A percentile compares a stretch with the other conserved stretches of the same genome.
Evolutionary conservation across 2,113 vertebrate species (phyloP).

Genomic region (Hippolais icterina): DNA sequence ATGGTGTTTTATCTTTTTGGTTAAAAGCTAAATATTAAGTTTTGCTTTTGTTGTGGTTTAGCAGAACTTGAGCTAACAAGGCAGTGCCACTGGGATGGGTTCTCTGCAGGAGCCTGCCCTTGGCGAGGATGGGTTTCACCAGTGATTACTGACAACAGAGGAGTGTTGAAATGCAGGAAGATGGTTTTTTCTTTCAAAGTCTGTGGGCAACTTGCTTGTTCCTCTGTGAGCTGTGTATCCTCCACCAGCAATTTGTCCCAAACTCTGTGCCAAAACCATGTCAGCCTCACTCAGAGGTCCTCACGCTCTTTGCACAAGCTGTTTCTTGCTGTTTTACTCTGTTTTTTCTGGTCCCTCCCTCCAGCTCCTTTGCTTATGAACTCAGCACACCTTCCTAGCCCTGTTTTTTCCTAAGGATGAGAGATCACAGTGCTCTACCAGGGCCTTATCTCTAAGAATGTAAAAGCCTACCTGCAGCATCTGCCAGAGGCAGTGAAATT

Average conservation of each 20-base stretch:
- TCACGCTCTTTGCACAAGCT: background rate
- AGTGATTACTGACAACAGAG: background rate
- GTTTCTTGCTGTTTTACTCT: background rate
- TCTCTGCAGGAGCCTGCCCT: background rate
- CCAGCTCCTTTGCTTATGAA: background rate
- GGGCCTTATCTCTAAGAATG: background rate
- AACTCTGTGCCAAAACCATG: background rate
- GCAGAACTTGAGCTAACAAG: background rate
- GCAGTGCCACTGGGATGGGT: background rate
- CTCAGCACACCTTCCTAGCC: background rate
- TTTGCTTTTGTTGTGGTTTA: slow-evolving; percentile 37
- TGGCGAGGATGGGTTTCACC: background rate
- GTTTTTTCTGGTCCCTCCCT: background rate
- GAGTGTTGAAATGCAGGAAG: background rate
- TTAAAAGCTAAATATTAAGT: background rate
- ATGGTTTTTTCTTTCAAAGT: background rate
- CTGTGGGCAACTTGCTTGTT: background rate
- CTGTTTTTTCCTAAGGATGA: background rate
- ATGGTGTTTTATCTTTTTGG: background rate
- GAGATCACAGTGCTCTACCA: background rate
- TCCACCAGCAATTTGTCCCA: slow-evolving; percentile 38
- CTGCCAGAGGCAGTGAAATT: background rate
- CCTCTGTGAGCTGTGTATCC: background rate
- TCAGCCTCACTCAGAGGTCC: background rate
- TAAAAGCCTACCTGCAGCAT: background rate